Evolutionary conservation across 2,113 vertebrate genomes (phyloP).

Genomic region (Psittacula cyanocephala): DNA sequence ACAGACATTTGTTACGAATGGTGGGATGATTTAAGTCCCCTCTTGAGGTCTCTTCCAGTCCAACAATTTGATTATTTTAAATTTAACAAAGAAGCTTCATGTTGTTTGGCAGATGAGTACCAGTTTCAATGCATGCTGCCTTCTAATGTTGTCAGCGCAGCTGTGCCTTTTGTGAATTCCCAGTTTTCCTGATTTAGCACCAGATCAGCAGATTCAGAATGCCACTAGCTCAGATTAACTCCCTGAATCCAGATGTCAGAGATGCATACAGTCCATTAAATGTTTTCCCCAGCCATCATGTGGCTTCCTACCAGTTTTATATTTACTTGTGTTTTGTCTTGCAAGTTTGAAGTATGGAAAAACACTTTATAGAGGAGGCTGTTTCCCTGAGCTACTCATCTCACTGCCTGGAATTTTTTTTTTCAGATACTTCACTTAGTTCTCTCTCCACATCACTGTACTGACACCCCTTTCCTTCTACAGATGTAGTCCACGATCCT

Average conservation of each 20-base stretch:
- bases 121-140: fast-evolving
- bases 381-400: not conserved
- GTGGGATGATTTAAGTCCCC: not conserved
- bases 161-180: not conserved
- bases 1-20: not conserved
- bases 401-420: not conserved
- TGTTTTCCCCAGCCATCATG: not conserved
- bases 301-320: not conserved
- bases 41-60: not conserved
- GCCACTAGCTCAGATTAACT: not conserved
- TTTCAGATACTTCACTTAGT: not conserved
- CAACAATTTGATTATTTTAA: not conserved
- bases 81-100: not conserved
- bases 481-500: not conserved
- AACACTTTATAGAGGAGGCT: not conserved
- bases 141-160: not conserved
- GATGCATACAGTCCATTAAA: not conserved
- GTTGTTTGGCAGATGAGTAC: not conserved
- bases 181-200: not conserved
- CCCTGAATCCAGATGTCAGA: not conserved
- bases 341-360: not conserved
- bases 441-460: not conserved
- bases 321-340: not conserved
- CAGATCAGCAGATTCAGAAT: not conserved
- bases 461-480: not conserved